These are phyloP conservation scores for Heliconius congener DNA, from an alignment of 1,140 invertebrate genomes.

Conservation along the genomic window DNA sequence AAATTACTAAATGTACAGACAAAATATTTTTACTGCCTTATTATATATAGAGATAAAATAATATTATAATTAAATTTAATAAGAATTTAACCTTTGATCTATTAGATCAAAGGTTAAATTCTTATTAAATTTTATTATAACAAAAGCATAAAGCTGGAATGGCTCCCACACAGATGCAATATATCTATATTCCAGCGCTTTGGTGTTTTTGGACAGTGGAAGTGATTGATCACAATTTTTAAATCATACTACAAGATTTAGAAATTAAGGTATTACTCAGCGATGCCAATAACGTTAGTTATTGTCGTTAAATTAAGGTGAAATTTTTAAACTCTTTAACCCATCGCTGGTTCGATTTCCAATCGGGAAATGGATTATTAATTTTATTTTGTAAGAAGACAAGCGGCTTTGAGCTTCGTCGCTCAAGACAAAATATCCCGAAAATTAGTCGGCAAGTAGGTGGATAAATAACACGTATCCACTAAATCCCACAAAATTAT, in stretches of 20 bases:
- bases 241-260: neutral
- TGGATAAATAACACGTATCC: too few relatives aligned
- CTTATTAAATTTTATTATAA: neutral
- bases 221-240: slow-evolving; percentile 7
- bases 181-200: neutral
- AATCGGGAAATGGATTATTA: too few relatives aligned
- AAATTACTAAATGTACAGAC: too few relatives aligned
- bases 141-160: neutral
- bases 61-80: neutral
- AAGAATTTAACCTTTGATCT: neutral
- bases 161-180: neutral
- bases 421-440: neutral
- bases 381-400: neutral
- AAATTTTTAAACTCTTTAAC: neutral
- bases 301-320: neutral
- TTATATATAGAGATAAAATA: too few relatives aligned
- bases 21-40: too few relatives aligned
- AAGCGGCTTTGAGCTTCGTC: neutral
- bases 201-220: neutral
- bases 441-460: neutral
- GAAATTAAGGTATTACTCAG: neutral
- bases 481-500: too few relatives aligned
- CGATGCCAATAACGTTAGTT: neutral
- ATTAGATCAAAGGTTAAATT: neutral
- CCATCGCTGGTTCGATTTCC: too few relatives aligned